Conservation (phyloP, 2,888 invertebrate genomes). For the Eurois occulta region DNA sequence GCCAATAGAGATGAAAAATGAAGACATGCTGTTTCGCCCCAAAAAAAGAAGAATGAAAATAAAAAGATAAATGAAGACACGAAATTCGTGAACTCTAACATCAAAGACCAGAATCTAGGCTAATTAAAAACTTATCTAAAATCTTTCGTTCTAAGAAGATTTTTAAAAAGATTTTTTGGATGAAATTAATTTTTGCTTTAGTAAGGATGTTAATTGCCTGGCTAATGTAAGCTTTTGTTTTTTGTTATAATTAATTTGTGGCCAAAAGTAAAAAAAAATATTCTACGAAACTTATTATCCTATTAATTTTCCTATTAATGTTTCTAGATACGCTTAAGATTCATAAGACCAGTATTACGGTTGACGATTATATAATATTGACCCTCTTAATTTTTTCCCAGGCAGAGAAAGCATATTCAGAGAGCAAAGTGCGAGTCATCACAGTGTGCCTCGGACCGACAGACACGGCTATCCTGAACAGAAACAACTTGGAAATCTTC, state of each 20-base stretch:
- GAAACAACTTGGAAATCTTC: conserved; percentile 75
- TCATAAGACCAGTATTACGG: neutral
- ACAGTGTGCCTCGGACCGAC: conserved; percentile 87
- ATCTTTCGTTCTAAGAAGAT: conserved; percentile 1
- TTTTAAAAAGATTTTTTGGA: neutral
- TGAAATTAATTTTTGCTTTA: conserved; percentile 4
- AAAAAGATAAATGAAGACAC: neutral
- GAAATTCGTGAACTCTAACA: neutral
- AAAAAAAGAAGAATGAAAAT: neutral
- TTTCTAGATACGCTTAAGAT: neutral
- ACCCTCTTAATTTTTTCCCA: conserved; percentile 62
- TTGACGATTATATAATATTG: neutral
- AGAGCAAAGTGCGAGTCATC: conserved; percentile 80
- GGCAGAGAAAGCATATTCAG: conserved; percentile 74
- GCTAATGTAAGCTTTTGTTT: neutral
- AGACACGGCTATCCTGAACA: conserved; percentile 83
- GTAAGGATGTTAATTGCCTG: conserved; percentile 1
- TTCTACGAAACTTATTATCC: neutral
- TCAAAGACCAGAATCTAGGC: conserved; percentile 11
- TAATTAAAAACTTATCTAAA: conserved; percentile 56
- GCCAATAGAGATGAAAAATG: neutral
- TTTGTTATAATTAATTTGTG: neutral
- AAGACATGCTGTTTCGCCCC: neutral
- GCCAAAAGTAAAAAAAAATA: neutral
- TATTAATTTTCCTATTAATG: neutral